These are phyloP conservation scores for Solea solea DNA, from an alignment of 2,113 vertebrate genomes.

Conservation along the genomic window DNA sequence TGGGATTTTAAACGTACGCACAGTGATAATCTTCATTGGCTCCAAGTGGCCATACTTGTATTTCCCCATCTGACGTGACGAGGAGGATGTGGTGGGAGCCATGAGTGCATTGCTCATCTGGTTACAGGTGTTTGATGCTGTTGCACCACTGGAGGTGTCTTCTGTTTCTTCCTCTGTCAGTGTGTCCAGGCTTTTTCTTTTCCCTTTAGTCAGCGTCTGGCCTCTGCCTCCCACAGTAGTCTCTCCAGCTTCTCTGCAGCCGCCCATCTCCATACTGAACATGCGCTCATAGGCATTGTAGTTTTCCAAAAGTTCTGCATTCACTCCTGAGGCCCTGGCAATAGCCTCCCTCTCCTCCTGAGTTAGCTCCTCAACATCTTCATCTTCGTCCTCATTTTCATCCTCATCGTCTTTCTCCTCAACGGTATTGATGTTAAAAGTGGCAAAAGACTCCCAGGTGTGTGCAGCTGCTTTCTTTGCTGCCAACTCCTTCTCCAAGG, in stretches of 20 bases:
- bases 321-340: slow-evolving; percentile 79
- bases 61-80: slow-evolving; percentile 71
- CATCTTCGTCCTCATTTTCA: slow-evolving; percentile 62
- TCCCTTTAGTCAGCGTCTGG: background rate
- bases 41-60: slow-evolving; percentile 88
- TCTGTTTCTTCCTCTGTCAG: slow-evolving; percentile 38
- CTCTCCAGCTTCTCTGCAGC: slow-evolving; percentile 77
- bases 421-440: background rate
- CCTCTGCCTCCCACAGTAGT: background rate
- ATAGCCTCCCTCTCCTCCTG: slow-evolving; percentile 86
- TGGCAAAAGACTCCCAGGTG: slow-evolving; percentile 33
- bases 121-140: slow-evolving; percentile 22
- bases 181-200: slow-evolving; percentile 5
- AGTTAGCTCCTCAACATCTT: slow-evolving; percentile 77
- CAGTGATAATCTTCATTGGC: slow-evolving; percentile 90
- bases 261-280: slow-evolving; percentile 90
- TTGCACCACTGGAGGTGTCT: slow-evolving; percentile 21
- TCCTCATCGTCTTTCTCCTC: slow-evolving; percentile 63
- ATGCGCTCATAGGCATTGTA: slow-evolving; percentile 91
- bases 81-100: background rate
- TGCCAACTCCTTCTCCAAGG: slow-evolving; percentile 47
- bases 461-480: slow-evolving; percentile 24
- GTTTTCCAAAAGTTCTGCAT: slow-evolving; percentile 72
- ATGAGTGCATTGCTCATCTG: background rate
- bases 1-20: slow-evolving; percentile 91